Conservation (phyloP, 2,797 vertebrate genomes). For the Gadopsis bispinosus region DNA sequence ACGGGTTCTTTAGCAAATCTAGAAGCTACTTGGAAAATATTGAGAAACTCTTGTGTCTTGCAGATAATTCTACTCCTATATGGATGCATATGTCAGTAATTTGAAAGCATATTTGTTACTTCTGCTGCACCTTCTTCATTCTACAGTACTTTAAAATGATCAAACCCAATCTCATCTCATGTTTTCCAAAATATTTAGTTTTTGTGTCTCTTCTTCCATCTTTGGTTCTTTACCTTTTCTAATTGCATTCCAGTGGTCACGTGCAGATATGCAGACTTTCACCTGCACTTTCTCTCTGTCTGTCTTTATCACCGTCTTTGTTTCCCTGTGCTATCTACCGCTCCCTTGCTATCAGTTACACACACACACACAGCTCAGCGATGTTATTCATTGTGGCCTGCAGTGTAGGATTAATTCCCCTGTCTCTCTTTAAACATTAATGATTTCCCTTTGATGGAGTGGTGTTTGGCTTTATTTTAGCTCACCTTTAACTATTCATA, state of each 20-base stretch:
- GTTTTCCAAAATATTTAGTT: background rate
- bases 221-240: background rate
- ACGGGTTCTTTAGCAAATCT: background rate
- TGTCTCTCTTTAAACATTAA: conserved; percentile 73
- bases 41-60: background rate
- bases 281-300: conserved; percentile 3
- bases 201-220: background rate
- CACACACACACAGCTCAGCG: conserved; percentile 8
- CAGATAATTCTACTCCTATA: background rate
- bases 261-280: conserved; percentile 9
- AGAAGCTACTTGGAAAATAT: background rate
- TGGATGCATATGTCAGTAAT: background rate
- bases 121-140: background rate
- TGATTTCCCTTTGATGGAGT: conserved; percentile 73
- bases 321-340: conserved; percentile 3
- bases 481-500: conserved; percentile 77
- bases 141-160: background rate
- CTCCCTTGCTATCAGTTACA: conserved; percentile 7
- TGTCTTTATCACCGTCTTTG: background rate
- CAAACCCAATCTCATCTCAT: background rate
- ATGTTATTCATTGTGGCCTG: conserved; percentile 66
- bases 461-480: conserved; percentile 77
- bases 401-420: conserved; percentile 62
- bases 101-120: background rate
- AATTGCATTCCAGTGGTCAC: background rate